phyloP scores from a whole-genome alignment of 2,797 vertebrate genomes.

The Arctocebus calabarensis region DNA sequence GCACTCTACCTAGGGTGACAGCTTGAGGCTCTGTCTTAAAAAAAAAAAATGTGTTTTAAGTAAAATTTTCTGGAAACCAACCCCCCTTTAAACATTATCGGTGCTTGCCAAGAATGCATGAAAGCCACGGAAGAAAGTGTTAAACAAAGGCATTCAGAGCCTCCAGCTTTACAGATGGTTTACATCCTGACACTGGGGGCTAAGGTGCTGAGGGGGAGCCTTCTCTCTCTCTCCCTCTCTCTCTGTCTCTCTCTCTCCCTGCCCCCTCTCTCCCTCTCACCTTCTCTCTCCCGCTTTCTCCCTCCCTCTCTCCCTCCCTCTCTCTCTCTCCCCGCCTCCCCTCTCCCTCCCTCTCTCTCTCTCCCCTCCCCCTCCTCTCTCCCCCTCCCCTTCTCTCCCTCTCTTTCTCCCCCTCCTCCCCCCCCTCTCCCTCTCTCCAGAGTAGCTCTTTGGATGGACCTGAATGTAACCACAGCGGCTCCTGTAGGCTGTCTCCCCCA shows the following conservation, averaged over 20 bases:
- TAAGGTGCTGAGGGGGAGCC: not conserved
- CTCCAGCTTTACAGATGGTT: not conserved
- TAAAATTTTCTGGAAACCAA: conserved; percentile 22
- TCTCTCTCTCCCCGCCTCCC: too few relatives aligned
- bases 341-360: too few relatives aligned
- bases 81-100: conserved; percentile 17
- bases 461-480: not conserved
- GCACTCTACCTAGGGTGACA: too few relatives aligned
- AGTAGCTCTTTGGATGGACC: not conserved
- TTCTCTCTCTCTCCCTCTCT: too few relatives aligned
- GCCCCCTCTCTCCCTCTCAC: too few relatives aligned
- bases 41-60: not conserved
- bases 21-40: too few relatives aligned
- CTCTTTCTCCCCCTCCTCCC: too few relatives aligned
- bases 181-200: not conserved
- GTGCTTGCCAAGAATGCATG: not conserved
- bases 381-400: too few relatives aligned
- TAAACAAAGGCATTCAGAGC: conserved; percentile 10
- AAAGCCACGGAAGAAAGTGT: not conserved
- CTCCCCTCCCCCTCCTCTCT: too few relatives aligned
- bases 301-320: too few relatives aligned
- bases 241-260: too few relatives aligned
- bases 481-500: not conserved
- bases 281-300: too few relatives aligned
- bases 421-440: not conserved